phyloP scores from a whole-genome alignment of 2,888 invertebrate species.

The Conomelus anceps region DNA sequence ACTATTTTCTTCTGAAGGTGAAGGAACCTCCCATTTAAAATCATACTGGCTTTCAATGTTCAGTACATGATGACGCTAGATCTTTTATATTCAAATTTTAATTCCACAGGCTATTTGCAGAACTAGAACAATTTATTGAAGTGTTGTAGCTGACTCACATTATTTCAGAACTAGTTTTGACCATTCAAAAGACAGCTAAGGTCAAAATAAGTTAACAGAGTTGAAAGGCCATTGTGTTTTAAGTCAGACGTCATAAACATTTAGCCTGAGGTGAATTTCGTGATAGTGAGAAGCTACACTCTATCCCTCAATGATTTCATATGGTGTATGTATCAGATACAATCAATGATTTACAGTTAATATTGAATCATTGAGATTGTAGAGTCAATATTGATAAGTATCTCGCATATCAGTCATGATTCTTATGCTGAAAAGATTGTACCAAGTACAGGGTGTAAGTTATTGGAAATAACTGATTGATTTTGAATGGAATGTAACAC shows the following conservation, averaged over 20 bases:
- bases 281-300: neutral
- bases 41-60: neutral
- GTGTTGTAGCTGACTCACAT: neutral
- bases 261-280: neutral
- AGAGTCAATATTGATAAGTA: neutral
- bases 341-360: neutral
- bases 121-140: neutral
- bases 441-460: no score
- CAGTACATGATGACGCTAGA: neutral
- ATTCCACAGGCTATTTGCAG: neutral
- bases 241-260: neutral
- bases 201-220: neutral
- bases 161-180: neutral
- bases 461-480: neutral
- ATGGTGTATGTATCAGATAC: neutral
- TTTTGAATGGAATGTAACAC: no score
- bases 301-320: neutral
- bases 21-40: neutral
- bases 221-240: neutral
- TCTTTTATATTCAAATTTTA: neutral
- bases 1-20: neutral
- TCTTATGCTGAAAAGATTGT: neutral
- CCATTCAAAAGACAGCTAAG: neutral
- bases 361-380: neutral
- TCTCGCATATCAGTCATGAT: neutral